Evolutionary conservation across 2,888 invertebrate species (phyloP).

Genomic region (Mylabris sibirica): DNA sequence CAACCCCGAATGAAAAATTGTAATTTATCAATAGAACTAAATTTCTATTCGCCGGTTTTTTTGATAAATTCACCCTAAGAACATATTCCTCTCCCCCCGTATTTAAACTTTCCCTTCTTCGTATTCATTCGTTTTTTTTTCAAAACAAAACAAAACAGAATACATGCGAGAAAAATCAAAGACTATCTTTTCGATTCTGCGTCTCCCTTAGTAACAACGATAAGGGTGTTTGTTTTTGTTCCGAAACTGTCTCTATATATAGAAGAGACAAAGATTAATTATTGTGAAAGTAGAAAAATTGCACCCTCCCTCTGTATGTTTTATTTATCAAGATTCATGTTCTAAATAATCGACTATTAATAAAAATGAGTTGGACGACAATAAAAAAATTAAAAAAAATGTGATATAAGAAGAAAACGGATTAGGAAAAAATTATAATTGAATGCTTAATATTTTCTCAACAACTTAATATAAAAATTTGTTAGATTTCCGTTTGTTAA

Average conservation of each 20-base stretch:
- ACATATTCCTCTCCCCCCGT: background rate
- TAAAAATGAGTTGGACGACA: background rate
- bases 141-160: background rate
- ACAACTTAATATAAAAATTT: constrained; percentile 34
- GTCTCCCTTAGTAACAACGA: background rate
- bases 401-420: constrained; percentile 1
- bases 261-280: constrained; percentile 7
- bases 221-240: constrained; percentile 1
- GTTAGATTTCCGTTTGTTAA: constrained; percentile 36
- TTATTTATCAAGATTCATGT: constrained; percentile 3
- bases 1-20: background rate
- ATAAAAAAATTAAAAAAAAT: background rate
- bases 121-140: background rate
- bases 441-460: constrained; percentile 30
- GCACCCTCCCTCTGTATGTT: background rate
- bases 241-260: background rate
- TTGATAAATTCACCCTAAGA: constrained; percentile 1
- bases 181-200: background rate
- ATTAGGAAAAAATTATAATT: constrained; percentile 22
- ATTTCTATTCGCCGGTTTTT: background rate
- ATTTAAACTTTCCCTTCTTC: background rate
- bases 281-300: background rate
- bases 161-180: background rate
- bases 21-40: constrained; percentile 6
- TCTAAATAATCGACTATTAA: background rate